Conservation (phyloP, 2,113 vertebrate genomes). For the Amphilophus citrinellus region DNA sequence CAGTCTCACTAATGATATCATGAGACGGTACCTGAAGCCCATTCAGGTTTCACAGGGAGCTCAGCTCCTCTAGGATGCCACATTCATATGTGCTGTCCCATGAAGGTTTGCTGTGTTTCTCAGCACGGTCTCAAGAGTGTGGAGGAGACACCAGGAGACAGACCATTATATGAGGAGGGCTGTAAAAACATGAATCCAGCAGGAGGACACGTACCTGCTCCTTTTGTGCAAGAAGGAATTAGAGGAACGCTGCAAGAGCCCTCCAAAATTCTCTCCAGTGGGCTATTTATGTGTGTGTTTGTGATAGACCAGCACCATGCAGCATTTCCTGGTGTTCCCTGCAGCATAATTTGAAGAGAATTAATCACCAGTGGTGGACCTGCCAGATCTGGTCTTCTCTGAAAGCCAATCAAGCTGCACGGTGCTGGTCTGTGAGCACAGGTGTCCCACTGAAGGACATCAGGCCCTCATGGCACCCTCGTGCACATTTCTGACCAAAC, state of each 20-base stretch:
- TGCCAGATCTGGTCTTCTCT: neutral
- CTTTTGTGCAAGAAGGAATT: neutral
- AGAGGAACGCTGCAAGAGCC: neutral
- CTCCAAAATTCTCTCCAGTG: neutral
- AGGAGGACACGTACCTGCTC: neutral
- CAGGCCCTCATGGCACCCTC: rapidly evolving
- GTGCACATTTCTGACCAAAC: neutral
- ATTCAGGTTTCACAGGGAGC: neutral
- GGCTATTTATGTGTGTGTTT: neutral
- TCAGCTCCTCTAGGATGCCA: neutral
- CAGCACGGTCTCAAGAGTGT: neutral
- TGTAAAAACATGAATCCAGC: neutral
- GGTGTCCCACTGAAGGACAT: neutral
- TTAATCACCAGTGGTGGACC: neutral
- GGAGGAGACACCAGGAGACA: neutral
- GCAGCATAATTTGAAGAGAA: neutral
- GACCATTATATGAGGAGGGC: neutral
- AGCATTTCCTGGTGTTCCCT: neutral
- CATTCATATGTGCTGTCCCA: neutral
- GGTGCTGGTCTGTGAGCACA: neutral
- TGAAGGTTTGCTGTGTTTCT: neutral
- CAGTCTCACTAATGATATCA: neutral
- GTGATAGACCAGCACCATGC: neutral
- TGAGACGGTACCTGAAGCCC: neutral
- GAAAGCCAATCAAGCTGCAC: neutral